Conservation (phyloP, 2,113 vertebrate genomes). For the Girardinichthys multiradiatus region DNA sequence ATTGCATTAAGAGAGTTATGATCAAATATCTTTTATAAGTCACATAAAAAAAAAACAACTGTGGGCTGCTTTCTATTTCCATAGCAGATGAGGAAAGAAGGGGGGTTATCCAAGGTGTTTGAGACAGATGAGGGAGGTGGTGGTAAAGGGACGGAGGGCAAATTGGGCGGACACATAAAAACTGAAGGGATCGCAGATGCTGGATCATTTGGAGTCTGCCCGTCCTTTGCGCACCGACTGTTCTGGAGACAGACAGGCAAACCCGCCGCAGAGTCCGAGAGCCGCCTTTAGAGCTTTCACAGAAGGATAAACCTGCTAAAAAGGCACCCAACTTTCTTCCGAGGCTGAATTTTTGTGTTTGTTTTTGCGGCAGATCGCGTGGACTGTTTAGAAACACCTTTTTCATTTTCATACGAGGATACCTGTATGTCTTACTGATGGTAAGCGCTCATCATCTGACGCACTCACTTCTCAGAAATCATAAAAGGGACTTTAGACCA, state of each 20-base stretch:
- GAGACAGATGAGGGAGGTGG: constrained; percentile 58
- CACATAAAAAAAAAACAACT: constrained; percentile 10
- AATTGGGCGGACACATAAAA: constrained; percentile 84
- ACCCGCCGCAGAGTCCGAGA: constrained; percentile 43
- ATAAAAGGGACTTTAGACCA: background rate
- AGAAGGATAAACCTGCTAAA: constrained; percentile 74
- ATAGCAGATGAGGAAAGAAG: constrained; percentile 46
- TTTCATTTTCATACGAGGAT: constrained; percentile 65
- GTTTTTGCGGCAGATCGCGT: constrained; percentile 54
- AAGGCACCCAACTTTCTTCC: constrained; percentile 39
- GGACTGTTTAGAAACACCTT: constrained; percentile 63
- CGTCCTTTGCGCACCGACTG: constrained; percentile 51
- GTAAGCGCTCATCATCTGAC: constrained; percentile 65
- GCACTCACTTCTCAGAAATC: background rate
- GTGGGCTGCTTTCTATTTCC: constrained; percentile 38
- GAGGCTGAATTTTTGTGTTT: constrained; percentile 47
- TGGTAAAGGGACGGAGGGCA: constrained; percentile 44
- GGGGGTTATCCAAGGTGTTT: constrained; percentile 77
- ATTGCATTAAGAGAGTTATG: background rate
- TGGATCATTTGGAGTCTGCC: constrained; percentile 76
- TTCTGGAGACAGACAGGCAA: constrained; percentile 58
- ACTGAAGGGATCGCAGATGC: constrained; percentile 76
- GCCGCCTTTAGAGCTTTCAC: constrained; percentile 41
- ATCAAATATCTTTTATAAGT: constrained; percentile 5
- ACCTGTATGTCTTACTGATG: constrained; percentile 80